phyloP scores from a whole-genome alignment of 2,888 invertebrate genomes.

The Chloromyia formosa region DNA sequence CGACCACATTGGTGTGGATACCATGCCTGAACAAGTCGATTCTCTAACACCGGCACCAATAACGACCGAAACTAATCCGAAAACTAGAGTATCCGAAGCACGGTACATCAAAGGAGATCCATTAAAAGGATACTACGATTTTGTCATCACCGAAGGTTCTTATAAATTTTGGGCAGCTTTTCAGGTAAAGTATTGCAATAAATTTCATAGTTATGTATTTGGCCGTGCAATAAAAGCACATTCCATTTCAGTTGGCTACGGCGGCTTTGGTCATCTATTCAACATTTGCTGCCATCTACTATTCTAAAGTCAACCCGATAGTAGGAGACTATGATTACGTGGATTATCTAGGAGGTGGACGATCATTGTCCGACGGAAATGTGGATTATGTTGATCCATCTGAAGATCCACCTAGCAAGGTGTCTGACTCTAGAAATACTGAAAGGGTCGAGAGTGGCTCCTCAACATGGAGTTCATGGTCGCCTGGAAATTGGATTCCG shows the following conservation, averaged over 20 bases:
- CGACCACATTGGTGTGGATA: not conserved
- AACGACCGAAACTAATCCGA: conserved; percentile 50
- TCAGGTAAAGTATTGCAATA: conserved; percentile 68
- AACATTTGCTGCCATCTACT: conserved; percentile 85
- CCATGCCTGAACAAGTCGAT: not conserved
- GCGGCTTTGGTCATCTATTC: conserved; percentile 83
- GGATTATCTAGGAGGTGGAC: conserved; percentile 74
- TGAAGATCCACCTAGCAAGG: not conserved
- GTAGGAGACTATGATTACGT: conserved; percentile 81
- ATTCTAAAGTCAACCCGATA: conserved; percentile 86
- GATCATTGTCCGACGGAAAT: conserved; percentile 66
- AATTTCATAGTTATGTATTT: no score
- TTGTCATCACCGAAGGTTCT: conserved; percentile 86
- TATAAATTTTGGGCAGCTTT: conserved; percentile 91
- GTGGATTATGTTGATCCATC: conserved; percentile 58
- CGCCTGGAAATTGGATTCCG: conserved; percentile 58
- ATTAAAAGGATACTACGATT: conserved; percentile 85
- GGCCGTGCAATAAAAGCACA: no score
- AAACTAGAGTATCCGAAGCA: conserved; percentile 58
- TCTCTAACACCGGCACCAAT: conserved; percentile 3
- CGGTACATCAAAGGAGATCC: conserved; percentile 70
- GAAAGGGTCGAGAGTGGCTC: not conserved
- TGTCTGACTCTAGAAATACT: not conserved
- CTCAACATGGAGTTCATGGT: conserved; percentile 46
- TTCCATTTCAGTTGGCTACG: conserved; percentile 83